Evolutionary conservation across 2,888 invertebrate species (phyloP).

Genomic region (Diadegma fenestrale): DNA sequence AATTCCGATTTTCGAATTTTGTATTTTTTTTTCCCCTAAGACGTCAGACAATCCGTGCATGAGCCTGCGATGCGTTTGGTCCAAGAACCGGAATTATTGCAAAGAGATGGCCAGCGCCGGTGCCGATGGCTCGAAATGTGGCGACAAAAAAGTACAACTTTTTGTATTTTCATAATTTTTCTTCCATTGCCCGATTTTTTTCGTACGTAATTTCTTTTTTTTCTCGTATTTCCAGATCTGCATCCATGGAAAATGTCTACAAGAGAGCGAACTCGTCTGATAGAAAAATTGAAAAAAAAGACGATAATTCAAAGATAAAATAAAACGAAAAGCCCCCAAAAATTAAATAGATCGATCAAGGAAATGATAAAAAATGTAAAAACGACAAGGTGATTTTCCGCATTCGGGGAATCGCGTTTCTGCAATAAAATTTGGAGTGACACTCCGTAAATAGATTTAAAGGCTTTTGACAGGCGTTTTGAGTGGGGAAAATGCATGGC

Average conservation of each 20-base stretch:
- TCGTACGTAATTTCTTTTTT: background rate
- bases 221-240: constrained; percentile 41
- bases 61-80: constrained; percentile 39
- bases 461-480: background rate
- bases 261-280: constrained; percentile 12
- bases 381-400: background rate
- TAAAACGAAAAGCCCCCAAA: background rate
- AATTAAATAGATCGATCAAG: background rate
- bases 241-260: constrained; percentile 46
- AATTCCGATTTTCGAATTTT: background rate
- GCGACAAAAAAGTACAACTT: constrained; percentile 34
- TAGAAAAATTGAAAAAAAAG: background rate
- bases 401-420: background rate
- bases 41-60: constrained; percentile 47
- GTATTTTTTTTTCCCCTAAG: constrained; percentile 20
- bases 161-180: background rate
- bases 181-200: background rate
- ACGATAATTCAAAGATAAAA: background rate
- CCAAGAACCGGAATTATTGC: constrained; percentile 30
- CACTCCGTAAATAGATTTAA: background rate
- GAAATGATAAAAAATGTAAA: background rate
- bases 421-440: background rate
- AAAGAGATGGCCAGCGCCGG: constrained; percentile 16
- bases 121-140: constrained; percentile 64
- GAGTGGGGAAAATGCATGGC: background rate